Evolutionary conservation across 2,797 vertebrate species (phyloP).

Genomic region (Sternotherus odoratus): DNA sequence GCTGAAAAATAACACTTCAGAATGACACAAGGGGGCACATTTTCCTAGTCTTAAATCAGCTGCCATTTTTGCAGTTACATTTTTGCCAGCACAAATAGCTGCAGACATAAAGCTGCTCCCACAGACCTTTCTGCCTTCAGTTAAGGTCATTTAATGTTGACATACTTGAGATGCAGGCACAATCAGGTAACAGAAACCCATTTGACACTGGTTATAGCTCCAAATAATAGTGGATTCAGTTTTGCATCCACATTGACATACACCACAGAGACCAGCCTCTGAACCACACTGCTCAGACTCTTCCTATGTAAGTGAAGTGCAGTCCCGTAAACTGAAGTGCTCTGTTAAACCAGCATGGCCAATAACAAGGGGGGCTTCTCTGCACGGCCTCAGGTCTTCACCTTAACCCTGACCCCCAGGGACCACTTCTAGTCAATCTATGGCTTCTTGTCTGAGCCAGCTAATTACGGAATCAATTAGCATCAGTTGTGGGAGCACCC

Average conservation of each 20-base stretch:
- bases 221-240: not conserved
- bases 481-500: not conserved
- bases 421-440: not conserved
- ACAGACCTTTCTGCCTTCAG: not conserved
- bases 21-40: not conserved
- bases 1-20: not conserved
- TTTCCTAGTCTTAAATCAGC: not conserved
- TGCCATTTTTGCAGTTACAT: not conserved
- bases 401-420: not conserved
- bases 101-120: not conserved
- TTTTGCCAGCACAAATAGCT: not conserved
- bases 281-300: not conserved
- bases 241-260: not conserved
- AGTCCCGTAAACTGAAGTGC: not conserved
- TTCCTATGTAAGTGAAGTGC: not conserved
- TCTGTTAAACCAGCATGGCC: not conserved
- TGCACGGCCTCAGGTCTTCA: too few relatives aligned
- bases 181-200: not conserved
- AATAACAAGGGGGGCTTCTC: accelerated
- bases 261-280: not conserved
- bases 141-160: not conserved
- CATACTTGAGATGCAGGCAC: not conserved
- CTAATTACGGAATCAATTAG: not conserved
- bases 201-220: not conserved
- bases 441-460: not conserved